Evolutionary conservation across 2,113 vertebrate genomes (phyloP), one percentile per base, ranked within the genome.

Genomic region (Callospermophilus lateralis): DNA sequence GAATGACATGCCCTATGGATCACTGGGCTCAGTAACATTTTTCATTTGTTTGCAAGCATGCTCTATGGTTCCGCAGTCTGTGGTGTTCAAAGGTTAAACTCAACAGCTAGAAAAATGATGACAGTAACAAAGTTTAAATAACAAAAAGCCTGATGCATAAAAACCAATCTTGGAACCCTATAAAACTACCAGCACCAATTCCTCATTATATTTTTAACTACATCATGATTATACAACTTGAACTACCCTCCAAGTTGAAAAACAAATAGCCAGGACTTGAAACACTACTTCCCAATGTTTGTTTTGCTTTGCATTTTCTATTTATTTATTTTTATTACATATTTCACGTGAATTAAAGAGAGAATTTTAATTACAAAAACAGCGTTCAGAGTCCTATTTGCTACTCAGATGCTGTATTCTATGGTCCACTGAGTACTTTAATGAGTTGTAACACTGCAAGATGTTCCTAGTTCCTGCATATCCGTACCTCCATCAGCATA

Each of bases 51-150:
- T 89, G 67, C 20, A 12, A 79, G 61, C n/a, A 51, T 0, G 8
- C 89, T 95, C 17, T 76, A 15, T 37, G 30, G 77, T 79, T 48
- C 80, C 72, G 76, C 13, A 61, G 55, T 76, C 51, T 30, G 8
- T 58, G 26, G 32, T 34, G 37, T 94, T 78, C 96, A 97, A 90
- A 97, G 96, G 97, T 97, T 88, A 96, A 97, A 90, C 61, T 95
- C 90, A 97, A 96, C 68, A 93, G 84, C 93, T 96, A 97, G 96
- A 96, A 95, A 97, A 97, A 97, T 90, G 97, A 98, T 94, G 96
- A 95, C 55, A 90, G 77, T 94, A 79, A 89, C 87, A 96, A 92
- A 95, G 90, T 95, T 97, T 97, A 96, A 97, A 97, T 95, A 98
- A 96, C 95, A 93, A 73, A 96, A 97, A 92, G 42, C 63, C 0